These are phyloP conservation scores for Aquatica leii DNA, from an alignment of 2,888 invertebrate species.

Conservation along the genomic window DNA sequence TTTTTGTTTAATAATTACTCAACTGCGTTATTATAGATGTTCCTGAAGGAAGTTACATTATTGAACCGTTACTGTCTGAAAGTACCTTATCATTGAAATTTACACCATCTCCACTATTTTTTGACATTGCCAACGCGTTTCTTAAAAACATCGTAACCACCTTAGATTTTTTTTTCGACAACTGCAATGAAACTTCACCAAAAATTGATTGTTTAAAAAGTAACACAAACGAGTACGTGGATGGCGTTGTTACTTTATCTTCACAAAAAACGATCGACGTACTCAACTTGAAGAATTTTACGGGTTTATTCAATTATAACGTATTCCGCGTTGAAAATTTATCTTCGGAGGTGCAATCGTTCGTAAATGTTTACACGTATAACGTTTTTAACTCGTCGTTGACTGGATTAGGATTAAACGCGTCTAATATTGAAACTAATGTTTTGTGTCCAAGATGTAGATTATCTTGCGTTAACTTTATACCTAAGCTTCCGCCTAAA, in stretches of 20 bases:
- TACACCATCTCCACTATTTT: constrained; percentile 52
- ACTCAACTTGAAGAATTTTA: constrained; percentile 53
- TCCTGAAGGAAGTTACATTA: constrained; percentile 52
- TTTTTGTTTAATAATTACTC: no score
- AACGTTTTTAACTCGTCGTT: constrained; percentile 54
- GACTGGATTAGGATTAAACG: constrained; percentile 26
- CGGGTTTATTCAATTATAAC: constrained; percentile 53
- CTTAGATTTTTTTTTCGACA: constrained; percentile 43
- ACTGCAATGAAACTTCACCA: constrained; percentile 52
- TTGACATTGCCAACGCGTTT: constrained; percentile 55
- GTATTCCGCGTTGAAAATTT: constrained; percentile 44
- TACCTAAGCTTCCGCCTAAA: constrained; percentile 33
- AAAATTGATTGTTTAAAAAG: constrained; percentile 51
- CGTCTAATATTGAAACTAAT: background rate
- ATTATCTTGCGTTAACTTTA: constrained; percentile 44
- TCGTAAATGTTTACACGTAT: constrained; percentile 50
- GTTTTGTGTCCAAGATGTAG: constrained; percentile 40
- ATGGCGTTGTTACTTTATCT: background rate
- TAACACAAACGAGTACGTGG: constrained; percentile 31
- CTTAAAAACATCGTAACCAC: constrained; percentile 48
- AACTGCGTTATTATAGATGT: constrained; percentile 55
- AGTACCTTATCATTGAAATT: constrained; percentile 45
- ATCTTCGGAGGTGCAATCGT: constrained; percentile 43
- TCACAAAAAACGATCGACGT: constrained; percentile 28
- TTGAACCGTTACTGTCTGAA: constrained; percentile 51